A percentile compares a stretch with the other conserved stretches of the same genome.
phyloP scores from a whole-genome alignment of 2,113 vertebrate genomes.

The Apteryx owenii region DNA sequence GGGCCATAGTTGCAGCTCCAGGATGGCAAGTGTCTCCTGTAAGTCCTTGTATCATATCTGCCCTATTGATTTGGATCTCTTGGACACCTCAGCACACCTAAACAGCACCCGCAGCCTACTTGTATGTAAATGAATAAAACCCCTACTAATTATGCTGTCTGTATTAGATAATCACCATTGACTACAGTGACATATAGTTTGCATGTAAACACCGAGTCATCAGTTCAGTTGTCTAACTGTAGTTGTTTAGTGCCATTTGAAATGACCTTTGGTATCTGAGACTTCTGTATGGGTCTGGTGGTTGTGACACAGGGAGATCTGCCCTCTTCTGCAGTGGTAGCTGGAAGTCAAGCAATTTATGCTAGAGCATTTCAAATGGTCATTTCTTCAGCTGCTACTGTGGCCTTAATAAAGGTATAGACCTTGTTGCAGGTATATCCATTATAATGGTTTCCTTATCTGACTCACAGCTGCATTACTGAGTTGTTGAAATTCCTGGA shows the following conservation, averaged over 20 bases:
- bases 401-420: neutral
- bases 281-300: neutral
- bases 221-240: neutral
- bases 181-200: neutral
- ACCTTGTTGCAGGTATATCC: neutral
- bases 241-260: neutral
- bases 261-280: neutral
- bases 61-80: neutral
- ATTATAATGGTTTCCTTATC: neutral
- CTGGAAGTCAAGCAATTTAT: neutral
- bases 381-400: neutral
- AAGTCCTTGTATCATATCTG: neutral
- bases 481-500: neutral
- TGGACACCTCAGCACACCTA: neutral
- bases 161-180: neutral
- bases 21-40: neutral
- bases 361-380: neutral
- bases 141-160: neutral
- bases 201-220: neutral
- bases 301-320: neutral
- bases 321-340: neutral
- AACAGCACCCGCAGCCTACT: neutral
- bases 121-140: neutral
- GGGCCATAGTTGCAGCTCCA: neutral
- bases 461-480: neutral